phyloP scores from a whole-genome alignment of 2,113 vertebrate genomes.

The Channa maculata region DNA sequence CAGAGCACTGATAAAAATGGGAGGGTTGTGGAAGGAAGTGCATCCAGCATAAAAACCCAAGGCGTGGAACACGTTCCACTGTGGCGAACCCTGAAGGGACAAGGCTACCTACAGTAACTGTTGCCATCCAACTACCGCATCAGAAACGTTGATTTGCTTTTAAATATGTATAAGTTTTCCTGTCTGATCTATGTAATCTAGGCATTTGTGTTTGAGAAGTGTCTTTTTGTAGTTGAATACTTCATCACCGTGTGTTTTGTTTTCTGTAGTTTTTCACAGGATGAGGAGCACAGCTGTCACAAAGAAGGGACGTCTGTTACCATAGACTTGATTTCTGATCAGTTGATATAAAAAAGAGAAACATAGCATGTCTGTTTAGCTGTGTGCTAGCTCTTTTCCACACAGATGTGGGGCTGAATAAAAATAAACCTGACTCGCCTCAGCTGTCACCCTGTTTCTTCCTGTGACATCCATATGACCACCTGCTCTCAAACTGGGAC shows the following conservation, averaged over 20 bases:
- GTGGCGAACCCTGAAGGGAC: no score
- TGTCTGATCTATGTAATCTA: constrained; percentile 18
- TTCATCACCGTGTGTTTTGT: constrained; percentile 35
- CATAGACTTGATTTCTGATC: constrained; percentile 44
- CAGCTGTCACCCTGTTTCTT: constrained; percentile 73
- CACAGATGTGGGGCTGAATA: constrained; percentile 67
- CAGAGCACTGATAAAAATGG: no score
- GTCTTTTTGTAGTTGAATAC: constrained; percentile 30
- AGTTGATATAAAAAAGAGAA: constrained; percentile 57
- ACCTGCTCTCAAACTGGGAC: constrained; percentile 10
- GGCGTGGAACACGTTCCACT: no score
- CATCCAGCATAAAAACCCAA: no score
- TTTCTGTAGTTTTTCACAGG: constrained; percentile 45
- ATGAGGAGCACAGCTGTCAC: constrained; percentile 7
- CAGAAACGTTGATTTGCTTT: neutral
- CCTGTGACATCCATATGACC: constrained; percentile 47
- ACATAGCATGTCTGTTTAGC: constrained; percentile 53
- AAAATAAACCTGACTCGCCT: constrained; percentile 80
- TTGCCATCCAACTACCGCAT: constrained; percentile 5
- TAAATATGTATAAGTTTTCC: neutral
- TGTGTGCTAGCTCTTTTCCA: constrained; percentile 53
- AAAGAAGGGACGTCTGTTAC: constrained; percentile 17
- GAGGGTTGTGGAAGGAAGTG: no score
- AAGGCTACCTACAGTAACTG: neutral
- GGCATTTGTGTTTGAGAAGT: constrained; percentile 28